Evolutionary conservation across 2,888 invertebrate species (phyloP), one percentile per base, ranked within the genome.

Genomic region (Chelonus formosanus): DNA sequence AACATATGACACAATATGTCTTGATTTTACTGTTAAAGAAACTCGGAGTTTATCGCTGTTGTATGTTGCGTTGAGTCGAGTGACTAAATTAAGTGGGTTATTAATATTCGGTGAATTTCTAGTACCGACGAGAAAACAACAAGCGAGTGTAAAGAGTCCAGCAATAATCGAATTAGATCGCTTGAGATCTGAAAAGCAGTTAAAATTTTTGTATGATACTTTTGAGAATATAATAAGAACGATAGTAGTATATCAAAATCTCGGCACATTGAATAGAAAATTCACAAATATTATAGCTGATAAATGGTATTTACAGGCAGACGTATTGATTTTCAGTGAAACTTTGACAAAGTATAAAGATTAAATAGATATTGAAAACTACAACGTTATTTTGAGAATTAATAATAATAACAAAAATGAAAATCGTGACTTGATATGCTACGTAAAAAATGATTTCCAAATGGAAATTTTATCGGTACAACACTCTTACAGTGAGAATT

Each of bases 201-300:
- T 56, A 0, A 32, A 56, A 32, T 31, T 56, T 48, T 63, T 48
- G n/a, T 56, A 47, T 40, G 10, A 63, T 63, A 63, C 48, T 36
- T 47, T 63, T 8, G n/a, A 20, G 3, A 7, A 48, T 35, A 48
- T 35, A 34, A 60, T 20, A 48, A 45, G 55, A 34, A 43, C 52
- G 2, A 67, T 3, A 59, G 50, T 67, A 5, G 20, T 59, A 3
- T 63, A 63, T 50, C 59, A 67, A 34, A 67, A 67, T 60, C 44
- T 63, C 5, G 8, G 48, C 34, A 35, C 56, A 3, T 52, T 66
- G 10, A 60, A 61, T n/a, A n/a, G n/a, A n/a, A n/a, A n/a, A n/a
- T n/a, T n/a, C n/a, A n/a, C n/a, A n/a, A n/a, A n/a, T n/a, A n/a
- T n/a, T n/a, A n/a, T n/a, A n/a, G n/a, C n/a, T n/a, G n/a, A n/a